Evolutionary conservation across 2,888 invertebrate genomes (phyloP).

Genomic region (Erannis defoliaria): DNA sequence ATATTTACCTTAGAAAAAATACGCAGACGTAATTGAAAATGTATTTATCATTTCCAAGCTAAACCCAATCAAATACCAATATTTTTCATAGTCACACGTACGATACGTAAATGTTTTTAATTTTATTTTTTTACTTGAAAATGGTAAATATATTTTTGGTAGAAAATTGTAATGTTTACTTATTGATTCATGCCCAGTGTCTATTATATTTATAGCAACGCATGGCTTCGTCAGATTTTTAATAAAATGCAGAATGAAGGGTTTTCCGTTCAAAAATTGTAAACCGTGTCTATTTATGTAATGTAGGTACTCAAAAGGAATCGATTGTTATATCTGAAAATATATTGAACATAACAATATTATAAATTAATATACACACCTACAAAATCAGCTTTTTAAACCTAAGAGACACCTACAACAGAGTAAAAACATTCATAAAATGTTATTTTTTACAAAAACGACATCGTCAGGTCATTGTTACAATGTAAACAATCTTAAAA

Average conservation of each 20-base stretch:
- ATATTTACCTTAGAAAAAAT: conserved; percentile 56
- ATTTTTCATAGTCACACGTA: conserved; percentile 12
- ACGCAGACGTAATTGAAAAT: conserved; percentile 56
- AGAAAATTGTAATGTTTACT: conserved; percentile 15
- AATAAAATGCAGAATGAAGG: conserved; percentile 27
- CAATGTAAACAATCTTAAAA: conserved; percentile 48
- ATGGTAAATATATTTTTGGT: conserved; percentile 18
- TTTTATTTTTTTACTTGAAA: conserved; percentile 10
- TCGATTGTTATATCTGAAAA: background rate
- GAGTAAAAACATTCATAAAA: too few species aligned
- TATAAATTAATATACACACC: too few species aligned
- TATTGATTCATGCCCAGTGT: conserved; percentile 43
- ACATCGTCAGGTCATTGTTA: conserved; percentile 33
- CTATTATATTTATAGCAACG: conserved; percentile 38
- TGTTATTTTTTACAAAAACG: background rate
- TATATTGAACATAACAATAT: too few species aligned
- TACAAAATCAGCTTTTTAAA: too few species aligned
- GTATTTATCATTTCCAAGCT: conserved; percentile 46
- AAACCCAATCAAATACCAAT: background rate
- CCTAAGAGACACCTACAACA: too few species aligned
- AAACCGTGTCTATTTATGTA: background rate
- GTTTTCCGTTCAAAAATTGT: conserved; percentile 38
- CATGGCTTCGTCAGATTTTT: conserved; percentile 37
- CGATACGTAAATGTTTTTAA: conserved; percentile 19
- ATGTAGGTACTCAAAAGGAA: background rate